Evolutionary conservation across 2,888 invertebrate species (phyloP).

Genomic region (Mesorhabditis sp.): DNA sequence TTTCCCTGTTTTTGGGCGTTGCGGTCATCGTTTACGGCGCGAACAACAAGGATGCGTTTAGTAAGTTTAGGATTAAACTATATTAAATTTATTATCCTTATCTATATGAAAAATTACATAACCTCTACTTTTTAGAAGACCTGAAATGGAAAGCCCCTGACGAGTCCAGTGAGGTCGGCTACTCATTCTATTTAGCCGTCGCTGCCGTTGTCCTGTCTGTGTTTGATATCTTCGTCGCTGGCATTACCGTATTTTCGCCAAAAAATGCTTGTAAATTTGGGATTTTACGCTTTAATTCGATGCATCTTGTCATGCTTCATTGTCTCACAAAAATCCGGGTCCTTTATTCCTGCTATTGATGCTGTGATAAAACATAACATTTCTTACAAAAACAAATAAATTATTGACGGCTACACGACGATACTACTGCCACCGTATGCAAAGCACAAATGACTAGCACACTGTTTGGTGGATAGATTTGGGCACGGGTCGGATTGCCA

Average conservation of each 20-base stretch:
- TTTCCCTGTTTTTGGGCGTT: background rate
- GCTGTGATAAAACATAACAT: too few species aligned
- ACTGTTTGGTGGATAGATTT: background rate
- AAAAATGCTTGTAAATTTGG: background rate
- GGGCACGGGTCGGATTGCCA: background rate
- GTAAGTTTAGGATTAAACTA: background rate
- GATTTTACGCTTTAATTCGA: too few species aligned
- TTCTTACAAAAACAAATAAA: too few species aligned
- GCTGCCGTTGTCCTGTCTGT: background rate
- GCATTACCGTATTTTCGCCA: background rate
- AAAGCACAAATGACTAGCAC: background rate
- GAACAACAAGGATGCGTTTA: background rate
- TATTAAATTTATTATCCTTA: background rate
- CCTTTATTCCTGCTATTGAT: too few species aligned
- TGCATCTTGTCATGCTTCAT: too few species aligned
- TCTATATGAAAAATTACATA: background rate
- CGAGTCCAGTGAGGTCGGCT: background rate
- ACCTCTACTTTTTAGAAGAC: background rate
- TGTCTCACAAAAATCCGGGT: too few species aligned
- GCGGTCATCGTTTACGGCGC: conserved; percentile 6
- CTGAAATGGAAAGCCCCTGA: background rate
- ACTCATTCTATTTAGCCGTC: conserved; percentile 1
- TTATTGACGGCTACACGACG: background rate
- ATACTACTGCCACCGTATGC: conserved; percentile 2
- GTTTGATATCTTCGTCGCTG: background rate